These are phyloP conservation scores for Columba livia DNA, from an alignment of 2,113 vertebrate genomes.

Conservation along the genomic window DNA sequence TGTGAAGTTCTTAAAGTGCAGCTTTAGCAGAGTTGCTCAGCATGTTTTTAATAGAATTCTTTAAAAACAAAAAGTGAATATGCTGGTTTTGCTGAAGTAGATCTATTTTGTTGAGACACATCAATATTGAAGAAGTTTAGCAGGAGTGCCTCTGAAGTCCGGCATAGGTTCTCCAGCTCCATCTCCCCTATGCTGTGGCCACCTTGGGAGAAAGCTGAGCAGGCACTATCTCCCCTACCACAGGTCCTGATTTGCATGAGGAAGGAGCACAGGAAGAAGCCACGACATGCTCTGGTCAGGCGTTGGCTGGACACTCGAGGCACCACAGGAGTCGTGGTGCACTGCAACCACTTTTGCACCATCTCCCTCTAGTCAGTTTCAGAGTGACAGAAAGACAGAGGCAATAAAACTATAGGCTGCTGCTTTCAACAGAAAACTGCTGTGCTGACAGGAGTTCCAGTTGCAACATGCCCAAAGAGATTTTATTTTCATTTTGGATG, in stretches of 20 bases:
- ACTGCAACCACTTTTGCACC: background rate
- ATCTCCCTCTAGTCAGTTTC: background rate
- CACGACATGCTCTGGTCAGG: background rate
- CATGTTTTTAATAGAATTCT: background rate
- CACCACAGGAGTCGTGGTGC: accelerated
- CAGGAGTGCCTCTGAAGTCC: background rate
- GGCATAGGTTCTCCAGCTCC: background rate
- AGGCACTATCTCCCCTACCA: background rate
- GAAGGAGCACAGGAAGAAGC: background rate
- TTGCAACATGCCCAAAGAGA: background rate
- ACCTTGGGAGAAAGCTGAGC: background rate
- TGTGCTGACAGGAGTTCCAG: background rate
- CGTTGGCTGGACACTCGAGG: background rate
- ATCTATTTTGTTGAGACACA: background rate
- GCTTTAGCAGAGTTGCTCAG: background rate
- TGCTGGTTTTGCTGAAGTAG: background rate
- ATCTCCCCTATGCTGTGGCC: background rate
- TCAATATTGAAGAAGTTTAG: background rate
- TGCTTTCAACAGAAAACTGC: background rate
- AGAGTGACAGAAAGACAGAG: background rate
- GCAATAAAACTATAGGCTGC: background rate
- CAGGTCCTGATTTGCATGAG: background rate
- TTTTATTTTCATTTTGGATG: background rate
- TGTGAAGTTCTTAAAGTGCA: background rate
- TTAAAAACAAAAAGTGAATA: background rate